phyloP scores from a whole-genome alignment of 2,888 invertebrate genomes.

The Agrotis segetum region DNA sequence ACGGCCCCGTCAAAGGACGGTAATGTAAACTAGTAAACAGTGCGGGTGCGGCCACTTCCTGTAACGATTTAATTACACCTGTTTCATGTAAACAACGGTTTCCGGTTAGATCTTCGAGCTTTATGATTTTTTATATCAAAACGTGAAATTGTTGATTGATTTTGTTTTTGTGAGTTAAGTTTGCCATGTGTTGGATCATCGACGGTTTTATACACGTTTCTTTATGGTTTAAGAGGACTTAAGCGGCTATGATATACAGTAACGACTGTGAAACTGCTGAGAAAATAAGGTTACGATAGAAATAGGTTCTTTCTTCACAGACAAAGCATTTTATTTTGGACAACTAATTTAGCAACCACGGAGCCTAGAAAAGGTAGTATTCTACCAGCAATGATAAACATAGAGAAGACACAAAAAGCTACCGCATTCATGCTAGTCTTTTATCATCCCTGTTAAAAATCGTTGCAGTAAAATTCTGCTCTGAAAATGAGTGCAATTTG shows the following conservation, averaged over 20 bases:
- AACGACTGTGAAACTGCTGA: too few relatives aligned
- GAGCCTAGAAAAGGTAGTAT: too few relatives aligned
- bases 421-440: too few relatives aligned
- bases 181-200: not conserved
- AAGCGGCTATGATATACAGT: not conserved
- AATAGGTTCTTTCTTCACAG: too few relatives aligned
- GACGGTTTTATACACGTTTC: not conserved
- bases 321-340: too few relatives aligned
- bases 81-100: slow-evolving; percentile 71
- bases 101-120: slow-evolving; percentile 63
- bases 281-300: too few relatives aligned
- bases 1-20: slow-evolving; percentile 73
- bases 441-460: too few relatives aligned
- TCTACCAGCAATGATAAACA: too few relatives aligned
- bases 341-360: too few relatives aligned
- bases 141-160: not conserved
- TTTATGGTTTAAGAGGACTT: not conserved
- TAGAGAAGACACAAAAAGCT: too few relatives aligned
- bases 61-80: slow-evolving; percentile 80
- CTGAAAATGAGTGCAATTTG: too few relatives aligned
- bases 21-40: slow-evolving; percentile 66
- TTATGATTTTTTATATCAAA: slow-evolving; percentile 58
- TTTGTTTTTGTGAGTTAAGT: slow-evolving; percentile 1
- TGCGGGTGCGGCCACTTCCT: slow-evolving; percentile 69
- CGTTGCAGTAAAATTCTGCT: too few relatives aligned